Percentiles rank a stretch among this genome's conserved stretches.
Evolutionary conservation across 2,888 invertebrate species (phyloP).

Genomic region (Agonopterix arenella): DNA sequence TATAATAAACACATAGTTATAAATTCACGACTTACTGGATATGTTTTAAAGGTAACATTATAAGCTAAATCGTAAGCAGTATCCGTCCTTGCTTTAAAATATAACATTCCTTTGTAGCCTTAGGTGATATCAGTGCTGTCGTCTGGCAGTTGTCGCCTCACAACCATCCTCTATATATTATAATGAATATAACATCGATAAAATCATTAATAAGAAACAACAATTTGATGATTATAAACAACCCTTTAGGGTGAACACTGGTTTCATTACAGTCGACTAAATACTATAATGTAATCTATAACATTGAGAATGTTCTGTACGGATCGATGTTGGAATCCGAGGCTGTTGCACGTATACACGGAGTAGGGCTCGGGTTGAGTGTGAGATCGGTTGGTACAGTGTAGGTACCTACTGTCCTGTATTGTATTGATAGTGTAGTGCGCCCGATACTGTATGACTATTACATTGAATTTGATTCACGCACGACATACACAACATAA

Average conservation of each 20-base stretch:
- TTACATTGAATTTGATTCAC: constrained; percentile 14
- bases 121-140: constrained; percentile 14
- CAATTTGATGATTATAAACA: constrained; percentile 15
- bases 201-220: constrained; percentile 15
- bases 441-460: constrained; percentile 5
- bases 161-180: constrained; percentile 24
- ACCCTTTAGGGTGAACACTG: constrained; percentile 13
- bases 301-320: constrained; percentile 14
- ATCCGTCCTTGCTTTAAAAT: constrained; percentile 7
- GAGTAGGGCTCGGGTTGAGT: constrained; percentile 13
- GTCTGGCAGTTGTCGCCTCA: constrained; percentile 21
- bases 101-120: constrained; percentile 21
- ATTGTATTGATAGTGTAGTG: not conserved
- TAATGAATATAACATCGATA: constrained; percentile 23
- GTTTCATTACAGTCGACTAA: constrained; percentile 6
- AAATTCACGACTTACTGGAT: constrained; percentile 58
- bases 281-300: constrained; percentile 8
- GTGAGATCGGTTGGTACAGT: not conserved
- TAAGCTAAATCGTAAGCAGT: constrained; percentile 30
- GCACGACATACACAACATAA: constrained; percentile 47
- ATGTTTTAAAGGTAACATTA: constrained; percentile 55
- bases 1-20: constrained; percentile 34
- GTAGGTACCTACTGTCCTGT: too few species aligned
- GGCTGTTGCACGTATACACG: constrained; percentile 45
- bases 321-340: constrained; percentile 30